Conservation (phyloP, 2,113 vertebrate species). For the Saguinus imperator region DNA sequence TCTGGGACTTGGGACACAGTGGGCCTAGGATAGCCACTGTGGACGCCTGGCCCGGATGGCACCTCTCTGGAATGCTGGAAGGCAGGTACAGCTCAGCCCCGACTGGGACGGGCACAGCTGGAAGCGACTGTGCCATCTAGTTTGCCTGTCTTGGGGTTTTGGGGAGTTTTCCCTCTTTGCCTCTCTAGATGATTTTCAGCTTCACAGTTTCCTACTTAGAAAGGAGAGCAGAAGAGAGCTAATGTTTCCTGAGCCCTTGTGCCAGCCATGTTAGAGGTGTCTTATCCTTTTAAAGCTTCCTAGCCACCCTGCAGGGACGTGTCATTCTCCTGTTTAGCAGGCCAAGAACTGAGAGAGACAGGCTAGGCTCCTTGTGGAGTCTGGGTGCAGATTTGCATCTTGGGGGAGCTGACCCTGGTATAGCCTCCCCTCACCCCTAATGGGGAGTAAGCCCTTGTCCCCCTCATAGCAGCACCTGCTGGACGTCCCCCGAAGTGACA, state of each 20-base stretch:
- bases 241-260: neutral
- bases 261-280: neutral
- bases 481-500: neutral
- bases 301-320: neutral
- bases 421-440: rapidly evolving
- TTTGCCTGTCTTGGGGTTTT: neutral
- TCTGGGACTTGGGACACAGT: rapidly evolving
- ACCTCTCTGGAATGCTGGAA: neutral
- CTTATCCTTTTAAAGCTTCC: neutral
- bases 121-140: neutral
- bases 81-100: neutral
- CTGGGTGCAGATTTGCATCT: neutral
- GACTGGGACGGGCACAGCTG: neutral
- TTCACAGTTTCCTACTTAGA: neutral
- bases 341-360: neutral
- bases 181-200: neutral
- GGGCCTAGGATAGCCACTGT: too few species aligned
- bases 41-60: neutral
- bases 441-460: neutral
- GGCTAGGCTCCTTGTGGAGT: neutral
- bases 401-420: neutral
- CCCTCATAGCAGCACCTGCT: neutral
- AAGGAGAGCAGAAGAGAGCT: neutral
- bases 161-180: neutral
- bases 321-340: neutral